Percentiles rank a stretch among this genome's conserved stretches.
These are phyloP conservation scores for Tridacna gigas DNA, from an alignment of 2,888 invertebrate genomes.

Conservation along the genomic window DNA sequence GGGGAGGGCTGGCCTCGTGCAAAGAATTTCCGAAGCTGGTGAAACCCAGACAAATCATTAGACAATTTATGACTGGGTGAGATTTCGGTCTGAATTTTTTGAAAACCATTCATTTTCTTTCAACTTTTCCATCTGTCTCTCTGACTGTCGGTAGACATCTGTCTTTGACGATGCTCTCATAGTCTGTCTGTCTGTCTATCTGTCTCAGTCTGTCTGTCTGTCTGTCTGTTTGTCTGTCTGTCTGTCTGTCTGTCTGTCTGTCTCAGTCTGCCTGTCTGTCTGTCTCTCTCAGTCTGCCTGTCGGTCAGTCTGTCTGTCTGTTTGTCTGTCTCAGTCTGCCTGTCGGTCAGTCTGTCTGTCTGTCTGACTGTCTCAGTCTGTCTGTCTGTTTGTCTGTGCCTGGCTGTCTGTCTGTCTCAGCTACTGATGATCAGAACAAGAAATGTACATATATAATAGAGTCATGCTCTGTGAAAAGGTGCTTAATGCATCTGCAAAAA, in stretches of 20 bases:
- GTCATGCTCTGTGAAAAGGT: no score
- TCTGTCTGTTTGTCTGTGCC: neutral
- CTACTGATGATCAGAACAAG: no score
- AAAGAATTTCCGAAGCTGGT: no score
- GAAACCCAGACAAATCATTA: no score
- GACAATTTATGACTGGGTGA: no score
- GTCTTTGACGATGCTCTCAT: neutral
- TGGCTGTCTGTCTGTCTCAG: neutral
- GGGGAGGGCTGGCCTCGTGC: no score
- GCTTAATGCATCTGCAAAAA: no score
- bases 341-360: neutral
- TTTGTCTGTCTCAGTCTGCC: neutral
- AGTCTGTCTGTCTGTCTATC: neutral
- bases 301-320: slow-evolving; percentile 7
- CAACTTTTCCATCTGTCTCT: neutral
- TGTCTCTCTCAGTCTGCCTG: neutral
- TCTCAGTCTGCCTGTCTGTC: neutral
- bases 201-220: neutral
- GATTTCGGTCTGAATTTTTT: no score
- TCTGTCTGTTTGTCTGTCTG: neutral
- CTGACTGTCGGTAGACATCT: neutral
- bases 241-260: slow-evolving; percentile 2
- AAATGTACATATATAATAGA: no score
- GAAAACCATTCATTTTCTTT: neutral
- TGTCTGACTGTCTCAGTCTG: neutral